Evolutionary conservation across 2,113 vertebrate species (phyloP).

Genomic region (Tachuris rubrigastra): DNA sequence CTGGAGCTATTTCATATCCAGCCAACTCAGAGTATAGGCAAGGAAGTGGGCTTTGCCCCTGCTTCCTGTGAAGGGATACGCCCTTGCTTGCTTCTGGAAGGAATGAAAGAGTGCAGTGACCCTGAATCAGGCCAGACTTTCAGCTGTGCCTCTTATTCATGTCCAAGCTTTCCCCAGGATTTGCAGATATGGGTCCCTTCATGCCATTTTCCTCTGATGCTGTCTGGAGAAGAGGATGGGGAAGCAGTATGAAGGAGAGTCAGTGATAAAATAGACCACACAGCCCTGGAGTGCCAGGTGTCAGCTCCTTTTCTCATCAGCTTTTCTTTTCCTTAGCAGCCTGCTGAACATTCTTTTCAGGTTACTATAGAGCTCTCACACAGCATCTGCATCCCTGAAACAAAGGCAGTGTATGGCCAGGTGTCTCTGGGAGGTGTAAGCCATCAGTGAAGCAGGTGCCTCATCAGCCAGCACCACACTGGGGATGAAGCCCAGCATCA

Average conservation of each 20-base stretch:
- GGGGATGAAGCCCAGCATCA: background rate
- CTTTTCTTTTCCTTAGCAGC: background rate
- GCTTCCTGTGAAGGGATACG: background rate
- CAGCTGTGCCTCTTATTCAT: background rate
- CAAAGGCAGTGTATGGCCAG: accelerated
- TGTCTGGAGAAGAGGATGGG: background rate
- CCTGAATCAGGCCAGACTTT: background rate
- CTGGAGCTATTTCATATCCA: background rate
- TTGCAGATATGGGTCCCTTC: background rate
- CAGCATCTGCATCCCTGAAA: background rate
- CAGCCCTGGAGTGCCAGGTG: background rate
- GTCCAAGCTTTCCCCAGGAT: background rate
- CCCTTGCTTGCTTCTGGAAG: background rate
- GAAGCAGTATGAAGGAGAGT: background rate
- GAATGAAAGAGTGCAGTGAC: background rate
- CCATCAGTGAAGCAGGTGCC: background rate
- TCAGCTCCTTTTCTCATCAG: background rate
- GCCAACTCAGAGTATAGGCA: background rate
- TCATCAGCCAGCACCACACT: background rate
- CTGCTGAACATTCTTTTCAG: background rate
- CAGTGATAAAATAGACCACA: background rate
- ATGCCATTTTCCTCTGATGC: background rate
- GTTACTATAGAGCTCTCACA: background rate
- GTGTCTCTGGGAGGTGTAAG: background rate
- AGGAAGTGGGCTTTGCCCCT: background rate